Evolutionary conservation across 2,113 vertebrate genomes (phyloP).

Genomic region (Platanista minor): DNA sequence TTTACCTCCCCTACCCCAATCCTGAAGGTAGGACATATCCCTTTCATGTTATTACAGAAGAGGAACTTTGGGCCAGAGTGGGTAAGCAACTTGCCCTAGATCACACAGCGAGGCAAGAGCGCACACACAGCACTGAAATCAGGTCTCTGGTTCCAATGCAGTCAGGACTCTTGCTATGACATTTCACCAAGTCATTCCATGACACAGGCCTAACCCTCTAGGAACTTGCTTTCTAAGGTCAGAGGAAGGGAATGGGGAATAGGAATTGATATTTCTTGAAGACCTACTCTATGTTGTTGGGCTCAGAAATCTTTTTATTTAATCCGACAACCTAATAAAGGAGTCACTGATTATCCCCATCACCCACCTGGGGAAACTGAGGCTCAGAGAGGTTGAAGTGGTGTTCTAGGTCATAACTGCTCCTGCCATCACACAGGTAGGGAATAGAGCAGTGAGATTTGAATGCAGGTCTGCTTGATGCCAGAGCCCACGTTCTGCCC

Average conservation of each 20-base stretch:
- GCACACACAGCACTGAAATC: neutral
- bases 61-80: neutral
- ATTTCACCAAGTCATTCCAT: neutral
- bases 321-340: neutral
- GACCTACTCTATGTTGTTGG: neutral
- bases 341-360: neutral
- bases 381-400: neutral
- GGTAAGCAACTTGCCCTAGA: neutral
- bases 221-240: neutral
- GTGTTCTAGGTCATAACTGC: neutral
- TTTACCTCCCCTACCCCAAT: neutral
- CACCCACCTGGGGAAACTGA: neutral
- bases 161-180: neutral
- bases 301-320: neutral
- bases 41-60: neutral
- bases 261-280: neutral
- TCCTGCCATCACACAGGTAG: neutral
- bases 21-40: neutral
- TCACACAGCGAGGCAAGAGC: neutral
- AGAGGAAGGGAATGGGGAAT: neutral
- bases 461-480: neutral
- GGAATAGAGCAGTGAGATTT: neutral
- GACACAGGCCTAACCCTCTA: neutral
- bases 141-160: neutral
- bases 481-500: neutral